phyloP scores from a whole-genome alignment of 2,113 vertebrate genomes.

The Danionella cerebrum region DNA sequence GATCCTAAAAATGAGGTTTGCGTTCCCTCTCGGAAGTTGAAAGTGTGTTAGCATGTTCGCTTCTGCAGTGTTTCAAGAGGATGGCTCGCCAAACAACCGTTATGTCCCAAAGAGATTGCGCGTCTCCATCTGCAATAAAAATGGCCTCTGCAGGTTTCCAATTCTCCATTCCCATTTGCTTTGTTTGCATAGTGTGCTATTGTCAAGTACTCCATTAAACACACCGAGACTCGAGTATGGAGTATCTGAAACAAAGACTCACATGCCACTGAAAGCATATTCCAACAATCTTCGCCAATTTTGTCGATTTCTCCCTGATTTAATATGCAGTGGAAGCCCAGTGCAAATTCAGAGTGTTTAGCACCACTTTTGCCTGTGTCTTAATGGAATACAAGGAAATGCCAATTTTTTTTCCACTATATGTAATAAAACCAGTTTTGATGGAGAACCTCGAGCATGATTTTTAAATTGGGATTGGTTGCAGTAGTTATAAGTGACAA shows the following conservation, averaged over 20 bases:
- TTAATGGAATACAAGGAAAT: too few relatives aligned
- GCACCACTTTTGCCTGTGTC: constrained; percentile 19
- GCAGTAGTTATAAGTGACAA: too few relatives aligned
- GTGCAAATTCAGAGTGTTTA: constrained; percentile 26
- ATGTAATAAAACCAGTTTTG: too few relatives aligned
- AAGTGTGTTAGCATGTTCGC: neutral
- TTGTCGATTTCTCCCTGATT: constrained; percentile 34
- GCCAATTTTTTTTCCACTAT: too few relatives aligned
- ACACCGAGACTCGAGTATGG: neutral
- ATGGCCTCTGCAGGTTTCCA: neutral
- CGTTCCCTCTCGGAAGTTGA: neutral
- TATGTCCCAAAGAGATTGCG: neutral
- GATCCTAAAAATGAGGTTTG: constrained; percentile 32
- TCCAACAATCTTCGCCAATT: neutral
- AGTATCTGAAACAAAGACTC: neutral
- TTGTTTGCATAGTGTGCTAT: neutral
- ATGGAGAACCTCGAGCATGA: too few relatives aligned
- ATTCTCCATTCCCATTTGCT: constrained; percentile 2
- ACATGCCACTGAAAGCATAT: neutral
- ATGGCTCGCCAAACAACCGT: constrained; percentile 2
- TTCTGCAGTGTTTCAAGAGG: constrained; percentile 4
- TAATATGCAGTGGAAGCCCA: constrained; percentile 22
- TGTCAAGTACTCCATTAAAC: neutral
- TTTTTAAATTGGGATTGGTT: too few relatives aligned
- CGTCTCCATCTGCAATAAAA: constrained; percentile 1